Percentiles rank a stretch among this genome's conserved stretches.
These are phyloP conservation scores for Ecdyonurus torrentis DNA, from an alignment of 2,888 invertebrate genomes.

Conservation along the genomic window DNA sequence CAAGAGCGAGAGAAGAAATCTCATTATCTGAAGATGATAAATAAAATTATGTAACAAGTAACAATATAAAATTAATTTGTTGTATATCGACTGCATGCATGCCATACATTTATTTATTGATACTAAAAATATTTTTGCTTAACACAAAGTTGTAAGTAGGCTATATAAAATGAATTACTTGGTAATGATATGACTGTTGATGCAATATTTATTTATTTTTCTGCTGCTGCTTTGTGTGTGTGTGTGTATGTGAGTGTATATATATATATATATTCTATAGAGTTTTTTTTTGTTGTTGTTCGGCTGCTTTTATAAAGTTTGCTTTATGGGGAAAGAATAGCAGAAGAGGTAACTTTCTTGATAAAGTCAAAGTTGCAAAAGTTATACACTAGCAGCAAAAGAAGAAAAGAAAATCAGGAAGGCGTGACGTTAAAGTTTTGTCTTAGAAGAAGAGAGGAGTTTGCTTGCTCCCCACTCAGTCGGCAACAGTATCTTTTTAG, in stretches of 20 bases:
- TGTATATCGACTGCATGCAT: no score
- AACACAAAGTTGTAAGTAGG: neutral
- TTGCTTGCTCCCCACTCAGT: neutral
- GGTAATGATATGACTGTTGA: neutral
- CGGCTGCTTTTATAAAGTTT: neutral
- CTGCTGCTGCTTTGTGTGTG: no score
- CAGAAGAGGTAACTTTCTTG: conserved; percentile 2
- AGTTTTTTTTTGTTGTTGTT: neutral
- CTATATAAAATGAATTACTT: neutral
- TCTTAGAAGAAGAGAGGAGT: neutral
- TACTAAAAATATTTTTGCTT: neutral
- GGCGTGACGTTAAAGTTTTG: conserved; percentile 4
- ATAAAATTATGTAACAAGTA: no score
- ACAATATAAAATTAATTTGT: no score
- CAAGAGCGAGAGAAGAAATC: no score
- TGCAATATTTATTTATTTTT: neutral
- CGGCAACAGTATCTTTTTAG: neutral
- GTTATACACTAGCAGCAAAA: neutral
- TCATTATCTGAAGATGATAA: no score
- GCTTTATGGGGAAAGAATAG: neutral
- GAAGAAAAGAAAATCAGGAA: conserved; percentile 2
- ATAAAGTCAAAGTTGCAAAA: conserved; percentile 3
- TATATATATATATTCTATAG: neutral
- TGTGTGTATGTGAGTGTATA: no score
- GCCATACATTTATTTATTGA: no score